Evolutionary conservation across 2,888 invertebrate species (phyloP).

Genomic region (Kryphioiulus occultus): DNA sequence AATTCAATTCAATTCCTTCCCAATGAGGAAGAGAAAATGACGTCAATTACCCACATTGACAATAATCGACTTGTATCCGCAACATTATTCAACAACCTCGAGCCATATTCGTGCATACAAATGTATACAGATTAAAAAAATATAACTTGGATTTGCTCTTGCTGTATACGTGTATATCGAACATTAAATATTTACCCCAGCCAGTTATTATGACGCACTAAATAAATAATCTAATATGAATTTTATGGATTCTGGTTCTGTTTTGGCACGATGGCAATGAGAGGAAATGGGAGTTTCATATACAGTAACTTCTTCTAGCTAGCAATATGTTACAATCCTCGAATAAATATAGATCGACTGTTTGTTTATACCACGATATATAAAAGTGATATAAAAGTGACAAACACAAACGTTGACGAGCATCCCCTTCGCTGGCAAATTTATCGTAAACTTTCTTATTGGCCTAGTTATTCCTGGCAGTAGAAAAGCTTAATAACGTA

Average conservation of each 20-base stretch:
- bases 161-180: not conserved
- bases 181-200: not conserved
- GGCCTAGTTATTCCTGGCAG: not conserved
- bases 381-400: not conserved
- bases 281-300: not conserved
- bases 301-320: not conserved
- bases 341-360: constrained; percentile 14
- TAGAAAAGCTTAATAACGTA: constrained; percentile 26
- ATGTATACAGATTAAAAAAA: not conserved
- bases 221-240: constrained; percentile 20
- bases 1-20: too few species aligned
- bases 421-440: not conserved
- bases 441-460: constrained; percentile 36
- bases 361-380: not conserved
- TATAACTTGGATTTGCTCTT: not conserved
- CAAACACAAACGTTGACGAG: not conserved
- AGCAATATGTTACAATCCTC: not conserved
- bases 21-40: too few species aligned
- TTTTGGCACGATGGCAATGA: not conserved
- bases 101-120: not conserved
- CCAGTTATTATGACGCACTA: not conserved
- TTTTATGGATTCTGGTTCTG: not conserved
- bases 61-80: too few species aligned
- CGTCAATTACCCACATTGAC: too few species aligned
- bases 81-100: not conserved